phyloP scores from a whole-genome alignment of 2,113 vertebrate genomes.

The Irena cyanogastra region DNA sequence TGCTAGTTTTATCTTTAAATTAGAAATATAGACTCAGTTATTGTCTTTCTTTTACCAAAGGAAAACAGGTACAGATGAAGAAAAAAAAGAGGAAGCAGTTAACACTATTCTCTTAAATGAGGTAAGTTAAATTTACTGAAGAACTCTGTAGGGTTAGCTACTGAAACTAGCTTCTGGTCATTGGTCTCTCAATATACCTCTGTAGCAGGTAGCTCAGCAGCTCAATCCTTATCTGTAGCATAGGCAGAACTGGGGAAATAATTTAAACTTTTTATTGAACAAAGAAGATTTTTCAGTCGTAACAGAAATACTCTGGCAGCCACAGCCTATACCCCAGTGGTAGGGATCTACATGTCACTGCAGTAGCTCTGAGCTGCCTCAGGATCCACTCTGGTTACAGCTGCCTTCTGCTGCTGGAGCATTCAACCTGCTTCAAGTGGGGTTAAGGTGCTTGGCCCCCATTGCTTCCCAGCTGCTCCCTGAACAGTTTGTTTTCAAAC shows the following conservation, averaged over 20 bases:
- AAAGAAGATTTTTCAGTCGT: not conserved
- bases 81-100: not conserved
- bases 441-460: constrained; percentile 24
- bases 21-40: not conserved
- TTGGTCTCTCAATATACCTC: not conserved
- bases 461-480: constrained; percentile 11
- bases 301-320: not conserved
- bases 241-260: not conserved
- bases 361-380: not conserved
- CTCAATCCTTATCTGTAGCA: not conserved
- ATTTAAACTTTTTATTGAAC: not conserved
- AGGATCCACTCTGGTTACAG: not conserved
- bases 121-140: not conserved
- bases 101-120: not conserved
- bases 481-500: not conserved
- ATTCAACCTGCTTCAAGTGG: not conserved
- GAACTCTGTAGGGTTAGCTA: not conserved
- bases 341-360: not conserved
- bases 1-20: not conserved
- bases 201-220: not conserved
- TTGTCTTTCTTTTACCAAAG: not conserved
- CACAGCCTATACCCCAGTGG: not conserved
- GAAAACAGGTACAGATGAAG: not conserved
- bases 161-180: not conserved
- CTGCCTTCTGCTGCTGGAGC: constrained; percentile 11